Percentiles rank a stretch among this genome's conserved stretches.
Evolutionary conservation across 2,797 vertebrate species (phyloP).

Genomic region (Sebastes iracundus): DNA sequence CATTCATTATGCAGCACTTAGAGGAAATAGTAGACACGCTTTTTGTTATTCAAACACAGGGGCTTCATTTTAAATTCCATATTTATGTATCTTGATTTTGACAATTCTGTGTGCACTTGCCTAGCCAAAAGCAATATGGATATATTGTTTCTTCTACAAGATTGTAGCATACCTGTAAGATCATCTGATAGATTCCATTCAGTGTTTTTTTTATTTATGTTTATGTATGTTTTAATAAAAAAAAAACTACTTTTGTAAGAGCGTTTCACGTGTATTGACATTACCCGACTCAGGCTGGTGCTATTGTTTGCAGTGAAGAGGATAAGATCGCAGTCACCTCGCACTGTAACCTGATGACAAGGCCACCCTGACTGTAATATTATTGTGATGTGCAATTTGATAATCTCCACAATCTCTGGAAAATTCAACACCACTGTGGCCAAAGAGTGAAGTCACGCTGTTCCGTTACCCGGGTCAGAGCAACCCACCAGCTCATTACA

Average conservation of each 20-base stretch:
- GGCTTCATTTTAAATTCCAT: constrained; percentile 79
- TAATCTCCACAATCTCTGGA: constrained; percentile 31
- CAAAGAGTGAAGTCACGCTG: constrained; percentile 36
- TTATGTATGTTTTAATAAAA: constrained; percentile 74
- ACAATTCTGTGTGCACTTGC: constrained; percentile 85
- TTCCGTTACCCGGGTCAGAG: constrained; percentile 22
- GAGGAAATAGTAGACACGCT: constrained; percentile 79
- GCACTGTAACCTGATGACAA: constrained; percentile 4
- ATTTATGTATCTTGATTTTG: constrained; percentile 82
- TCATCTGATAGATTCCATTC: constrained; percentile 55
- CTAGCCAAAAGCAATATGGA: constrained; percentile 78
- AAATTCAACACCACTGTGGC: constrained; percentile 18
- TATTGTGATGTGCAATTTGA: constrained; percentile 39
- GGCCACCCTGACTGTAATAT: constrained; percentile 33
- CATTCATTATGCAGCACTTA: constrained; percentile 77
- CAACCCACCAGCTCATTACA: constrained; percentile 36
- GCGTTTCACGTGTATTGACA: constrained; percentile 31
- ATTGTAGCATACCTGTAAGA: constrained; percentile 76
- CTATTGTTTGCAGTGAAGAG: background rate
- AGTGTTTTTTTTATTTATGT: constrained; percentile 83
- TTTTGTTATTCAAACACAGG: constrained; percentile 81
- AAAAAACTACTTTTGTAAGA: constrained; percentile 75
- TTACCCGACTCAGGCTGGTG: background rate
- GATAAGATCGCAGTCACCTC: background rate
- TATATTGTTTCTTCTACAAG: constrained; percentile 69